phyloP scores from a whole-genome alignment of 2,797 vertebrate species.

The Chaunax sp. region DNA sequence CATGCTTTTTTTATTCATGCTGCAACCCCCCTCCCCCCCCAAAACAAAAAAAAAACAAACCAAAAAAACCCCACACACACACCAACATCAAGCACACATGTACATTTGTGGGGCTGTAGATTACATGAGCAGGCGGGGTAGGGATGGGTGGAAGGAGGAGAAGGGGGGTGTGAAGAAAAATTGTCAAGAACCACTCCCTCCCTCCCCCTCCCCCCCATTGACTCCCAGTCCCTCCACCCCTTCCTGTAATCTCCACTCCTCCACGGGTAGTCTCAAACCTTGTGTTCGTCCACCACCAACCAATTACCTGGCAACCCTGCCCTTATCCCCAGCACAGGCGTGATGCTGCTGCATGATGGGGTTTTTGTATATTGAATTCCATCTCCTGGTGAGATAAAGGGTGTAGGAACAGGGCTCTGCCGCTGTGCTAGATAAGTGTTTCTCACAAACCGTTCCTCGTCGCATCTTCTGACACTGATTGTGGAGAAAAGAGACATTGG shows the following conservation, averaged over 20 bases:
- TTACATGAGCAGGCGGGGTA: slow-evolving; percentile 75
- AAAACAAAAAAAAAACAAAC: slow-evolving; percentile 6
- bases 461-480: slow-evolving; percentile 87
- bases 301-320: slow-evolving; percentile 96
- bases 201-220: slow-evolving; percentile 27
- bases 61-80: slow-evolving; percentile 21
- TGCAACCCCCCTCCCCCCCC: slow-evolving; percentile 31
- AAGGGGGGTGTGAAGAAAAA: slow-evolving; percentile 62
- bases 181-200: slow-evolving; percentile 72
- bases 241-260: slow-evolving; percentile 83
- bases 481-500: slow-evolving; percentile 86
- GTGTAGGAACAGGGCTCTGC: slow-evolving; percentile 91
- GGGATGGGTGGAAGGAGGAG: slow-evolving; percentile 55
- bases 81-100: slow-evolving; percentile 50
- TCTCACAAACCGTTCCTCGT: slow-evolving; percentile 84
- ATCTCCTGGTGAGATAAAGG: slow-evolving; percentile 92
- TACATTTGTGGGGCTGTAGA: slow-evolving; percentile 71
- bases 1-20: slow-evolving; percentile 76
- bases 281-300: slow-evolving; percentile 89
- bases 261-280: slow-evolving; percentile 85
- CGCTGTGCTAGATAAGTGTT: slow-evolving; percentile 88
- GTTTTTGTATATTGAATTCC: slow-evolving; percentile 94
- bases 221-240: slow-evolving; percentile 76
- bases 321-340: slow-evolving; percentile 92
- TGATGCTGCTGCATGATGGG: slow-evolving; percentile 92